Conservation (phyloP, 2,888 invertebrate species). For the Macrophya alboannulata region DNA sequence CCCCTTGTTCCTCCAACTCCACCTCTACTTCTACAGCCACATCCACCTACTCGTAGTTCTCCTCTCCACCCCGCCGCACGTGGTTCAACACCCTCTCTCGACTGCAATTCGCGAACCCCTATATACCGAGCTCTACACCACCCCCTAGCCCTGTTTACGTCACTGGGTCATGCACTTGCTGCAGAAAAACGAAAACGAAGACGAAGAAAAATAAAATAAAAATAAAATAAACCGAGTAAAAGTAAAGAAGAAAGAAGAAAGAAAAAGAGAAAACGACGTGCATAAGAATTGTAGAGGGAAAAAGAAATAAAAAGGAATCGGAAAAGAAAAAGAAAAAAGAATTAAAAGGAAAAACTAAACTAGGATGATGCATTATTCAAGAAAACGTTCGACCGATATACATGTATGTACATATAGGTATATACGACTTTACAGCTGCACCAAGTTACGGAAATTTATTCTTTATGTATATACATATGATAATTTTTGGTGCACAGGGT, state of each 20-base stretch:
- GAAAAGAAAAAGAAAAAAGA: neutral
- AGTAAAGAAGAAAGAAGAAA: neutral
- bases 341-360: neutral
- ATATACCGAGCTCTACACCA: neutral
- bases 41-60: neutral
- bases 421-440: neutral
- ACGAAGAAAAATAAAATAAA: neutral
- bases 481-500: neutral
- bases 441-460: neutral
- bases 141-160: slow-evolving; percentile 16
- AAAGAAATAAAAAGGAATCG: neutral
- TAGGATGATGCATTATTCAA: neutral
- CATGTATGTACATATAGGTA: too few relatives aligned
- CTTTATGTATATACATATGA: neutral
- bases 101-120: slow-evolving; percentile 43
- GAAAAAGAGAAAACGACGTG: neutral
- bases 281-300: too few relatives aligned
- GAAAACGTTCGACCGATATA: neutral
- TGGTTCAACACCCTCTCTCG: slow-evolving; percentile 42
- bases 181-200: neutral
- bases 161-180: slow-evolving; percentile 57
- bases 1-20: slow-evolving; percentile 9
- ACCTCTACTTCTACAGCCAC: neutral
- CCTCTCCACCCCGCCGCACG: neutral
- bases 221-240: neutral